Evolutionary conservation across 1,140 invertebrate species (phyloP), one percentile per base, ranked within the genome.

Genomic region (Drosophila jambulina): DNA sequence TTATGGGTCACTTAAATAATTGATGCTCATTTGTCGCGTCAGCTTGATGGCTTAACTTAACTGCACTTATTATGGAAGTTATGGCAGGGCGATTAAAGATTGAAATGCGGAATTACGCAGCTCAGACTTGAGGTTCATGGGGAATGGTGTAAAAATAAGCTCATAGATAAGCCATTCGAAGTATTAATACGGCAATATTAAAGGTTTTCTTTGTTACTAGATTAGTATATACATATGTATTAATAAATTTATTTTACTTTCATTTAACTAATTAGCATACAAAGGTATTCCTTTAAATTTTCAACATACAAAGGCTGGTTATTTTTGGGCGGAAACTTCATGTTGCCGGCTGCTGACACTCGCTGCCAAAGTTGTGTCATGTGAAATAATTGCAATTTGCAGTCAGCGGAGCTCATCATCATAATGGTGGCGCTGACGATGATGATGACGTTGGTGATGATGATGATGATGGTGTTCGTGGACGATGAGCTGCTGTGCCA

Each of bases 341-440:
- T 63, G 25, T 51, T 25, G 21, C 40, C 56, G 29, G 60, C 27
- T 40, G 74, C 46, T 57, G 69, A 38, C 48, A 74, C 36, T 54
- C 56, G 67, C 62, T 80, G 82, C 64, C 80, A 76, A 76, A 84
- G 80, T 71, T 78, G 72, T 76, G 84, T 84, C 85, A 81, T 88
- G 85, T 78, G 81, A 88, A 84, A 81, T 90, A 90, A 88, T 88
- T 88, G 84, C 84, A 84, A 70, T 84, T 81, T 60, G 77, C 84
- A 87, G 84, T 61, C 57, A 70, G 54, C 78, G 48, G 27, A 59
- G 67, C 64, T 65, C 65, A 40, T 48, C 60, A 65, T 65, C 60
- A 23, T 34, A 36, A 36, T 48, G 48, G 32, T 34, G 42, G 10
- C 15, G 21, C 17, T 36, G 13, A 36, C 8, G 27, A 15, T 32